A percentile compares a stretch with the other conserved stretches of the same genome.
Evolutionary conservation across 2,888 invertebrate genomes (phyloP).

Genomic region (Hermodice carunculata): DNA sequence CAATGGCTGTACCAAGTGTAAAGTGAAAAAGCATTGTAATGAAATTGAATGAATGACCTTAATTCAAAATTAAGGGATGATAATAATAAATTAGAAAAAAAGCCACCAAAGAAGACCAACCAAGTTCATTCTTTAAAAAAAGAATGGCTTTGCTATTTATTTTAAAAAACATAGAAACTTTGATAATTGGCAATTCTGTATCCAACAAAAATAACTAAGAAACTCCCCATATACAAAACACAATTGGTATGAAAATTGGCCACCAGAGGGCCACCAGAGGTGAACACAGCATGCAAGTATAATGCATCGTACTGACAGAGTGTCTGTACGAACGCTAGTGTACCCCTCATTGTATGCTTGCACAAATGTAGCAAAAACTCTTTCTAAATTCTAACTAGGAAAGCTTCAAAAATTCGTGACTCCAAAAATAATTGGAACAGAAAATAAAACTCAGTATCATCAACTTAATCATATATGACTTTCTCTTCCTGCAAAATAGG

Average conservation of each 20-base stretch:
- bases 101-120: conserved; percentile 6
- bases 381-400: conserved; percentile 13
- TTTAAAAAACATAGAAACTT: conserved; percentile 56
- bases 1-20: conserved; percentile 14
- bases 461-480: background rate
- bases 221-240: conserved; percentile 58
- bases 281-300: no score
- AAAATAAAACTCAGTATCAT: conserved; percentile 17
- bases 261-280: no score
- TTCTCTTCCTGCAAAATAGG: conserved; percentile 22
- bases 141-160: conserved; percentile 23
- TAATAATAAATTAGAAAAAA: conserved; percentile 12
- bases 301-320: no score
- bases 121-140: conserved; percentile 10
- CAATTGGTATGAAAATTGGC: conserved; percentile 45
- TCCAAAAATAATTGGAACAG: conserved; percentile 27
- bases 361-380: conserved; percentile 13
- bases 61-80: conserved; percentile 12
- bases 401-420: conserved; percentile 16
- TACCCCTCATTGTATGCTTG: no score
- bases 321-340: no score
- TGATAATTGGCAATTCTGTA: conserved; percentile 47
- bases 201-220: conserved; percentile 54
- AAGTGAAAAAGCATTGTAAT: conserved; percentile 6
- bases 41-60: conserved; percentile 13